phyloP scores from a whole-genome alignment of 2,888 invertebrate genomes.

The Volucella zonaria region DNA sequence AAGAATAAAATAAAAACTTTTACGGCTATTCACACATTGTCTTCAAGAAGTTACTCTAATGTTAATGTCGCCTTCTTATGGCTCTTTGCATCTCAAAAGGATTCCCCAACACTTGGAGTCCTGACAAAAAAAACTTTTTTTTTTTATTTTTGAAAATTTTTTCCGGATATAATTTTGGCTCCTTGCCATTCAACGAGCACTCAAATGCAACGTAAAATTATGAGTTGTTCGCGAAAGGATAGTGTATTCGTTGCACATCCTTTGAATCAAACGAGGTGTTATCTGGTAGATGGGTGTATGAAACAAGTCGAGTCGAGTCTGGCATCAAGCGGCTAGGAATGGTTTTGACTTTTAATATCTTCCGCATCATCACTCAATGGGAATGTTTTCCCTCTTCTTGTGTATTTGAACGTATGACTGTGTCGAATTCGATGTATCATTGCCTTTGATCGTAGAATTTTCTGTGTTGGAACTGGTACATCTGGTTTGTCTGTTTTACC shows the following conservation, averaged over 20 bases:
- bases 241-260: constrained; percentile 30
- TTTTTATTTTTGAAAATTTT: constrained; percentile 32
- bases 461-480: background rate
- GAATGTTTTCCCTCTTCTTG: constrained; percentile 32
- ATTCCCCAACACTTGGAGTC: constrained; percentile 47
- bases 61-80: constrained; percentile 50
- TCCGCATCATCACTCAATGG: constrained; percentile 65
- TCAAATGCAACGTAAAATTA: constrained; percentile 54
- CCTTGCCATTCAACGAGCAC: constrained; percentile 45
- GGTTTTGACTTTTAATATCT: constrained; percentile 68
- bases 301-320: no score
- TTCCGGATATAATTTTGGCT: constrained; percentile 54
- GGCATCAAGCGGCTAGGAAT: background rate
- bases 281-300: background rate
- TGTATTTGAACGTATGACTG: constrained; percentile 39
- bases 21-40: constrained; percentile 33
- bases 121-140: constrained; percentile 60
- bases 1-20: constrained; percentile 15
- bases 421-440: constrained; percentile 23
- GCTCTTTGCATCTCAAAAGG: constrained; percentile 38
- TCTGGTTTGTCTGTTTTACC: constrained; percentile 39
- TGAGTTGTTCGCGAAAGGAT: constrained; percentile 47
- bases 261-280: constrained; percentile 22
- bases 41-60: constrained; percentile 50
- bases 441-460: background rate